A percentile compares a stretch with the other conserved stretches of the same genome.
Evolutionary conservation across 2,888 invertebrate species (phyloP).

Genomic region (Noctua fimbriata): DNA sequence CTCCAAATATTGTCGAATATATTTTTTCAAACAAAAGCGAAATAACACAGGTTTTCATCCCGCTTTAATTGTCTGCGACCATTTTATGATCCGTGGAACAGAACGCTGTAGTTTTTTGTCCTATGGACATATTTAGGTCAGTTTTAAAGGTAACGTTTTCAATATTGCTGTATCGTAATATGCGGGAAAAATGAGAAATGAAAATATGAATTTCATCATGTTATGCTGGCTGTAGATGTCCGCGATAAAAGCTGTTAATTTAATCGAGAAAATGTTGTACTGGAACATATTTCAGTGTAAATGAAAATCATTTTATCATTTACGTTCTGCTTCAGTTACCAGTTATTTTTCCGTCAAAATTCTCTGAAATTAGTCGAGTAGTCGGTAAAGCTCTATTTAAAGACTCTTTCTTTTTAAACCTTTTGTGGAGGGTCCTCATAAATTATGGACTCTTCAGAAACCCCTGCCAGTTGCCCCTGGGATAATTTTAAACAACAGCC

Average conservation of each 20-base stretch:
- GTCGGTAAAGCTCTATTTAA: background rate
- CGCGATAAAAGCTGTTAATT: background rate
- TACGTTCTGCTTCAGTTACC: background rate
- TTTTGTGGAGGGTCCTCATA: slow-evolving; percentile 10
- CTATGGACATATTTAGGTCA: slow-evolving; percentile 33
- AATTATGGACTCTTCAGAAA: slow-evolving; percentile 5
- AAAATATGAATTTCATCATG: slow-evolving; percentile 7
- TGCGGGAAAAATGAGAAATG: slow-evolving; percentile 21
- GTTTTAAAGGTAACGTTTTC: slow-evolving; percentile 26
- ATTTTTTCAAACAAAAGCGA: slow-evolving; percentile 15
- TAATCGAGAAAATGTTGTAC: background rate
- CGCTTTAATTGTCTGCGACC: slow-evolving; percentile 28
- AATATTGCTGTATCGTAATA: slow-evolving; percentile 29
- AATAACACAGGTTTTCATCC: slow-evolving; percentile 7
- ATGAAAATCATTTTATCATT: slow-evolving; percentile 5
- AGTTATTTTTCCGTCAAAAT: background rate
- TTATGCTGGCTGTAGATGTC: background rate
- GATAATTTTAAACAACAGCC: slow-evolving; percentile 6
- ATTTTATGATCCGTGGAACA: slow-evolving; percentile 16
- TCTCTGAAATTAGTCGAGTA: background rate
- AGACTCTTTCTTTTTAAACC: background rate
- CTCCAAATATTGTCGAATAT: background rate
- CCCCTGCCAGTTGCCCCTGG: background rate
- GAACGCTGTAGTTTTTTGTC: slow-evolving; percentile 25
- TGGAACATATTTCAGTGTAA: background rate